Evolutionary conservation across 2,113 vertebrate species (phyloP).

Genomic region (Lophius piscatorius): DNA sequence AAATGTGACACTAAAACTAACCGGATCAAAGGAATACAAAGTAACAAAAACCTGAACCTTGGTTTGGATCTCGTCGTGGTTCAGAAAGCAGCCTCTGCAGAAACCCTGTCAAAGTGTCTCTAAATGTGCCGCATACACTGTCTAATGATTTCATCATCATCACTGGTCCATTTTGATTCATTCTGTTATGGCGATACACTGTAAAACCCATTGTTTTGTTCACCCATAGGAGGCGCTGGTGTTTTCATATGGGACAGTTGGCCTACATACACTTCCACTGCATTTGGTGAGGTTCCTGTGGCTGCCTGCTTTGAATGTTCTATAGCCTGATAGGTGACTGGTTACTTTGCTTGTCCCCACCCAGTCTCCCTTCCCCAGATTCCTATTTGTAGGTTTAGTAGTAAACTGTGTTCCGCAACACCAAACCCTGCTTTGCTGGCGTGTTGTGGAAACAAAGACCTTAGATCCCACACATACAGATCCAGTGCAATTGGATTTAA

Average conservation of each 20-base stretch:
- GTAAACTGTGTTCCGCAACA: constrained; percentile 21
- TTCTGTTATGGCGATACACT: constrained; percentile 67
- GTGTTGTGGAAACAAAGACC: constrained; percentile 38
- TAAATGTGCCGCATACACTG: too few relatives aligned
- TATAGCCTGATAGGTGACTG: constrained; percentile 58
- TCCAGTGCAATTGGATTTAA: constrained; percentile 5
- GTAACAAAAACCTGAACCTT: too few relatives aligned
- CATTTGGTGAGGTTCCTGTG: constrained; percentile 82
- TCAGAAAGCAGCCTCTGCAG: too few relatives aligned
- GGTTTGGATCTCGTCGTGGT: too few relatives aligned
- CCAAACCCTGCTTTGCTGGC: constrained; percentile 22
- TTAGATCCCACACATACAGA: constrained; percentile 11
- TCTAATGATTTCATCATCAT: constrained; percentile 44
- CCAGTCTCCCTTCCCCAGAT: constrained; percentile 35
- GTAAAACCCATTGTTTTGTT: constrained; percentile 81
- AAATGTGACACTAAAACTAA: too few relatives aligned
- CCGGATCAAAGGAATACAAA: too few relatives aligned
- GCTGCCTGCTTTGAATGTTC: constrained; percentile 76
- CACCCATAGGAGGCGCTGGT: constrained; percentile 84
- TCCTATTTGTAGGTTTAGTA: constrained; percentile 31
- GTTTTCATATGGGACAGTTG: constrained; percentile 83
- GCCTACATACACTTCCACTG: constrained; percentile 81
- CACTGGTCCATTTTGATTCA: constrained; percentile 54
- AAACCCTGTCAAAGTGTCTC: too few relatives aligned
- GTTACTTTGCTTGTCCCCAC: constrained; percentile 44